Evolutionary conservation across 2,113 vertebrate species (phyloP).

Genomic region (Aptenodytes forsteri): DNA sequence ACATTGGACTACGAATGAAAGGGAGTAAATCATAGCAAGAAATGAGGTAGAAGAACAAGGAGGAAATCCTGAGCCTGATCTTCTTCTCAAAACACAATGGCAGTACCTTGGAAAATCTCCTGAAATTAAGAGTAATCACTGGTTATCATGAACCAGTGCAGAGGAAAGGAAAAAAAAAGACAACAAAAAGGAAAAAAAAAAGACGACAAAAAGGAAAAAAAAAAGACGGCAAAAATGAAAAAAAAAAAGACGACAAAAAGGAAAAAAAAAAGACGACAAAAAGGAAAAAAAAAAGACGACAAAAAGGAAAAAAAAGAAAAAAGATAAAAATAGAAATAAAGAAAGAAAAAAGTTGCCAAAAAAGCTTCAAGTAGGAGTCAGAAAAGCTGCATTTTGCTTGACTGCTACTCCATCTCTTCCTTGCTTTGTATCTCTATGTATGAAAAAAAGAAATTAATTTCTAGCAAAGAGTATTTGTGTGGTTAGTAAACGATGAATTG

Average conservation of each 20-base stretch:
- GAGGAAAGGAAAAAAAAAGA: background rate
- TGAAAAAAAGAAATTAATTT: background rate
- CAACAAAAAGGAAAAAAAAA: too few relatives aligned
- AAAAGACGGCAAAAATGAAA: too few relatives aligned
- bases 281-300: background rate
- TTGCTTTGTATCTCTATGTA: background rate
- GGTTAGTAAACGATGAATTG: background rate
- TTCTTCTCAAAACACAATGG: background rate
- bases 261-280: background rate
- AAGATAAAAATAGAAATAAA: too few relatives aligned
- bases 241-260: background rate
- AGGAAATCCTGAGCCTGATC: background rate
- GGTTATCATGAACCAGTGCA: background rate
- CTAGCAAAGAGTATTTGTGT: background rate
- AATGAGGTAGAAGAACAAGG: background rate
- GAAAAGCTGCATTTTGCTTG: background rate
- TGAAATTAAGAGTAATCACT: background rate
- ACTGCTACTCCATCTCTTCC: background rate
- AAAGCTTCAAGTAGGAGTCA: background rate
- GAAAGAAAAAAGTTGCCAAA: background rate
- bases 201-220: background rate
- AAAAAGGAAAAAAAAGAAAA: background rate
- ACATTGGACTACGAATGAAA: background rate
- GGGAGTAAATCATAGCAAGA: background rate
- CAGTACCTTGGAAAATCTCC: background rate